A percentile compares a stretch with the other conserved stretches of the same genome.
Evolutionary conservation across 1,140 invertebrate species (phyloP).

Genomic region (Hylaeus volcanicus): DNA sequence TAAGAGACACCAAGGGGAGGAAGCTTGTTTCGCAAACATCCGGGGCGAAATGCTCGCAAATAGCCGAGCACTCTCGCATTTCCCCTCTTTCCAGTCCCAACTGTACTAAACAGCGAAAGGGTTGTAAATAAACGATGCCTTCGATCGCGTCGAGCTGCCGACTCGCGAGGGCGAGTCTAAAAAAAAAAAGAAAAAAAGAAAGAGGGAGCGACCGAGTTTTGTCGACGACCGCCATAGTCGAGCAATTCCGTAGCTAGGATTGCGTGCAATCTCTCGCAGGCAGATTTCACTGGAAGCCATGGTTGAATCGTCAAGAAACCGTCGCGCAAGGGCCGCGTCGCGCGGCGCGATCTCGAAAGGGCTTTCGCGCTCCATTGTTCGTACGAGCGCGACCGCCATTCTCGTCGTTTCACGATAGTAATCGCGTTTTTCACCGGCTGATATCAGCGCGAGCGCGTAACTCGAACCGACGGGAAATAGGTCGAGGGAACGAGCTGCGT

Average conservation of each 20-base stretch:
- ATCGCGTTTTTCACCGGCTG: not conserved
- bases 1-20: too few species aligned
- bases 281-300: not conserved
- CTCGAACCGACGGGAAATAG: conserved; percentile 7
- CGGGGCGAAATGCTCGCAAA: too few species aligned
- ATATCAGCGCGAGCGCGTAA: conserved; percentile 8
- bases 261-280: not conserved
- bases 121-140: conserved; percentile 42
- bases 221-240: conserved; percentile 5
- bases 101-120: not conserved
- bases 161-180: not conserved
- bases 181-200: not conserved
- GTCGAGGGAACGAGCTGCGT: conserved; percentile 3
- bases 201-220: conserved; percentile 33
- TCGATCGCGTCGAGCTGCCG: conserved; percentile 19
- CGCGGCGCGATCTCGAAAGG: not conserved
- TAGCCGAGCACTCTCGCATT: too few species aligned
- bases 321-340: not conserved
- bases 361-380: not conserved
- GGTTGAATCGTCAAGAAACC: not conserved
- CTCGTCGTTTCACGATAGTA: not conserved
- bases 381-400: too few species aligned
- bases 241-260: not conserved
- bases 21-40: too few species aligned
- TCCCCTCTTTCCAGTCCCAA: too few species aligned